Evolutionary conservation across 2,797 vertebrate species (phyloP).

Genomic region (Anguilla pacifica): DNA sequence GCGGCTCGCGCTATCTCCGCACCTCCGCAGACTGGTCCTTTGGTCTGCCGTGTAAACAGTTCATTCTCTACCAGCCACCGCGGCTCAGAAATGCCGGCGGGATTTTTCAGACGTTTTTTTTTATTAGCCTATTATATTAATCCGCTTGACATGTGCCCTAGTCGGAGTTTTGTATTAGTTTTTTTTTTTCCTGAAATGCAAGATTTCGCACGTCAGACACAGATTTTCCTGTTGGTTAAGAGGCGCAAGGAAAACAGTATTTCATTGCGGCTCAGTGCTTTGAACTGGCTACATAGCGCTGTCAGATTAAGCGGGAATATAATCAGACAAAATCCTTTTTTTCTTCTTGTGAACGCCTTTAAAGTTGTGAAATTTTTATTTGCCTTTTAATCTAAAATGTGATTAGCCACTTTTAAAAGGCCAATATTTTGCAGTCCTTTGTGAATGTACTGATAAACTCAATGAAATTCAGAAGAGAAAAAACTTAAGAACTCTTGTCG

Average conservation of each 20-base stretch:
- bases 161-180: background rate
- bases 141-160: background rate
- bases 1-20: background rate
- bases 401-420: background rate
- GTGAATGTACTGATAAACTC: background rate
- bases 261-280: constrained; percentile 5
- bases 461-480: background rate
- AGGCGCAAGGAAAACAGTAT: background rate
- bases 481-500: background rate
- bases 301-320: background rate
- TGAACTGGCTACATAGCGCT: constrained; percentile 38
- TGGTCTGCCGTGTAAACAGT: background rate
- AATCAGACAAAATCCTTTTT: background rate
- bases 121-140: background rate
- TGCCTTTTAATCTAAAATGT: background rate
- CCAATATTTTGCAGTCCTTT: background rate
- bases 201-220: background rate
- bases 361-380: background rate
- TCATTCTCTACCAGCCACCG: background rate
- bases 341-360: background rate
- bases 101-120: background rate
- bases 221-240: background rate
- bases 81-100: background rate
- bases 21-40: too few relatives aligned
- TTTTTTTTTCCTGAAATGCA: background rate